Conservation (phyloP, 2,113 vertebrate genomes). For the Pipa parva region DNA sequence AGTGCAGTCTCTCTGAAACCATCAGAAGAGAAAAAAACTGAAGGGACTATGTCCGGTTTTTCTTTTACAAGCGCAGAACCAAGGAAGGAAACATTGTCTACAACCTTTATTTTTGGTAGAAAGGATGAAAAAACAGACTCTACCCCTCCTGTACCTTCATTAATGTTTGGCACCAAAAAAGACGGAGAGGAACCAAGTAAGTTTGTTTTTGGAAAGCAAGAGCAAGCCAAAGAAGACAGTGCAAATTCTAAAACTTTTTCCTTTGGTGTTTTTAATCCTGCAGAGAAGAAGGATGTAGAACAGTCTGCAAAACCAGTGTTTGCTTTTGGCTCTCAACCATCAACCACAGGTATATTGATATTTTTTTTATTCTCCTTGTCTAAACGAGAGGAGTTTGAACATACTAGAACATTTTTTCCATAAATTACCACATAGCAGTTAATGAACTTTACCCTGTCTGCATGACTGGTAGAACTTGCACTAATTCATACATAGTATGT, state of each 20-base stretch:
- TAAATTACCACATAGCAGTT: too few species aligned
- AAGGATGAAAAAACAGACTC: slow-evolving; percentile 79
- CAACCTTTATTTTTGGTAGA: slow-evolving; percentile 70
- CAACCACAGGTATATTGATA: slow-evolving; percentile 54
- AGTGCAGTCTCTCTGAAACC: slow-evolving; percentile 18
- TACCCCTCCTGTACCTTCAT: slow-evolving; percentile 50
- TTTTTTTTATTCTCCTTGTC: too few species aligned
- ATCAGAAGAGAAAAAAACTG: slow-evolving; percentile 11
- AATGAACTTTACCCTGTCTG: too few species aligned
- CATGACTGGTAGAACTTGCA: too few species aligned
- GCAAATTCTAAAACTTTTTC: slow-evolving; percentile 59
- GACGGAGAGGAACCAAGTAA: slow-evolving; percentile 67
- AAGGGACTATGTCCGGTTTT: slow-evolving; percentile 51
- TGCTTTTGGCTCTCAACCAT: slow-evolving; percentile 70
- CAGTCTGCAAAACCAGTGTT: slow-evolving; percentile 73
- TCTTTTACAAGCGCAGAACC: slow-evolving; percentile 66
- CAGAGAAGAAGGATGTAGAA: slow-evolving; percentile 67
- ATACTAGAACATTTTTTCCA: too few species aligned
- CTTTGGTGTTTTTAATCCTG: slow-evolving; percentile 71
- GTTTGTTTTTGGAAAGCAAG: slow-evolving; percentile 76
- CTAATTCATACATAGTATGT: too few species aligned
- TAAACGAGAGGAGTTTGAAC: too few species aligned
- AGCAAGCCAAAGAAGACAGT: slow-evolving; percentile 74
- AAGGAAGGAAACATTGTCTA: slow-evolving; percentile 57
- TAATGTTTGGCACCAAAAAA: slow-evolving; percentile 76